Evolutionary conservation across 2,113 vertebrate species (phyloP), one percentile per base, ranked within the genome.

Genomic region (Xiphophorus maculatus): DNA sequence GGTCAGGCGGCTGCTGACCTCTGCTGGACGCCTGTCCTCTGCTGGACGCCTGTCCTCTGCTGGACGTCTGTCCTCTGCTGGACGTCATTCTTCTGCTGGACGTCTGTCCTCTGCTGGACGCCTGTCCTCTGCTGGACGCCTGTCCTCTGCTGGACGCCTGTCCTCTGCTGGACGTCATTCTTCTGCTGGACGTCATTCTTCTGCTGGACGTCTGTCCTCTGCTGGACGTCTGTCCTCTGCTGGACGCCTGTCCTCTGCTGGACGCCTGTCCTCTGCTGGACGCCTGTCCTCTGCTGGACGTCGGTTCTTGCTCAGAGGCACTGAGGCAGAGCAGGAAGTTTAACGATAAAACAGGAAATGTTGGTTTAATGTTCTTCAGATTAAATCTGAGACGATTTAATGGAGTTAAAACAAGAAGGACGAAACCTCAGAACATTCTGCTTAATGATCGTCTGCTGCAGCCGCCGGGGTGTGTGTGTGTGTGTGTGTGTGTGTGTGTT

Each of bases 261-360:
- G 28, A 28, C 48, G 22, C 1, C 48, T 62, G 76, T 51, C 60
- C 17, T 76, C 27, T 68, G 33, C 32, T 76, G 63, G 66, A 58
- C 48, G 22, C 1, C 48, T 62, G 76, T 51, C 60, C 17, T 76
- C 30, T 68, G 33, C 27, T 76, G 63, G 66, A 58, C 35, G 69
- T n/a, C 42, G 12, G 73, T 27, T 73, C 69, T 85, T 80, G 76
- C 80, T 77, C 67, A 80, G 58, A 19, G 76, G 73, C 66, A 68
- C 70, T 64, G 0, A 29, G 58, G 69, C 69, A 82, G 76, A 44
- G 48, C 32, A 28, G 73, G 54, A 27, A 42, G 22, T 17, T 29
- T 30, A 30, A n/a, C n/a, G 12, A 25, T 66, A 14, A 66, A 40
- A 42, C 17, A 32, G 19, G 22, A 33, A 65, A 40, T n/a, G 33